A percentile compares a stretch with the other conserved stretches of the same genome.
phyloP scores from a whole-genome alignment of 2,888 invertebrate genomes.

The Hirtodrosophila trivittata region DNA sequence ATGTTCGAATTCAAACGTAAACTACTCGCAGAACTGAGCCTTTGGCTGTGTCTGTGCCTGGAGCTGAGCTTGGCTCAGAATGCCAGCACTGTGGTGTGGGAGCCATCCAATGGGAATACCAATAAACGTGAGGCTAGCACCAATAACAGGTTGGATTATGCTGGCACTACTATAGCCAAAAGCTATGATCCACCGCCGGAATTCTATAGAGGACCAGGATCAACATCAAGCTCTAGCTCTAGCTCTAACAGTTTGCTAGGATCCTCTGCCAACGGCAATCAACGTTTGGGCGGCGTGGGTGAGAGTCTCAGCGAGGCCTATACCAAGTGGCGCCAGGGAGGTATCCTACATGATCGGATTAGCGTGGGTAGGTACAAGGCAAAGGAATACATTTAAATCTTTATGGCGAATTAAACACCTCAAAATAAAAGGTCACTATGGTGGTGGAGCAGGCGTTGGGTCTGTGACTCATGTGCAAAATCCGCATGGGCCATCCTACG shows the following conservation, averaged over 20 bases:
- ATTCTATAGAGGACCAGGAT: slow-evolving; percentile 77
- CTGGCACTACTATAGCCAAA: slow-evolving; percentile 63
- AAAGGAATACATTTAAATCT: neutral
- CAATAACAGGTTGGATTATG: slow-evolving; percentile 54
- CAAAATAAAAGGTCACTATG: slow-evolving; percentile 67
- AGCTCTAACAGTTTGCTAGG: slow-evolving; percentile 3
- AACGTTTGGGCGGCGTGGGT: slow-evolving; percentile 49
- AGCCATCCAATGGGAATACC: slow-evolving; percentile 31
- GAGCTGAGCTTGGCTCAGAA: slow-evolving; percentile 41
- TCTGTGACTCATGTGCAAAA: slow-evolving; percentile 34
- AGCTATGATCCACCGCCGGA: slow-evolving; percentile 81
- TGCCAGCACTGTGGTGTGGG: slow-evolving; percentile 43
- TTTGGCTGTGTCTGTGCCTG: slow-evolving; percentile 16
- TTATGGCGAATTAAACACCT: neutral
- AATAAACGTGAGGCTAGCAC: slow-evolving; percentile 40
- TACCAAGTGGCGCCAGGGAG: slow-evolving; percentile 69
- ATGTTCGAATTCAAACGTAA: slow-evolving; percentile 51
- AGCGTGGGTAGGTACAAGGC: slow-evolving; percentile 76
- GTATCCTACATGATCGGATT: slow-evolving; percentile 71
- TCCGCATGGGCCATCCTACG: slow-evolving; percentile 47
- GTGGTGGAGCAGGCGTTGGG: slow-evolving; percentile 38
- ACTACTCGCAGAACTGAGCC: slow-evolving; percentile 34
- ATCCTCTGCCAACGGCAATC: slow-evolving; percentile 8
- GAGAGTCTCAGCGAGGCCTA: slow-evolving; percentile 61
- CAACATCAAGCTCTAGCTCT: slow-evolving; percentile 23